Evolutionary conservation across 2,797 vertebrate species (phyloP).

Genomic region (Lutjanus campechanus): DNA sequence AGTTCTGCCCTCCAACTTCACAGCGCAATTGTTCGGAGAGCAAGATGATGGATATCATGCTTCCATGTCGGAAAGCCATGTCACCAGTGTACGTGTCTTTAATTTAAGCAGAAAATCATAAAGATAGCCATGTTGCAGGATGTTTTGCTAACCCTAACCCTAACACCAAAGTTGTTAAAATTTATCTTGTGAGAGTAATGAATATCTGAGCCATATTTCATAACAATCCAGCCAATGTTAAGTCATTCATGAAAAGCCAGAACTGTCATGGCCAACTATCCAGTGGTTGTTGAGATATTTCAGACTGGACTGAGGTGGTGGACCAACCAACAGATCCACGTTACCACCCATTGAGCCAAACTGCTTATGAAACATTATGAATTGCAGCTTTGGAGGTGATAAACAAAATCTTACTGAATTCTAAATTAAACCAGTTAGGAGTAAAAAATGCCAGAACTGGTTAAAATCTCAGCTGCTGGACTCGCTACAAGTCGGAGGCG

Average conservation of each 20-base stretch:
- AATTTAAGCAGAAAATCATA: too few relatives aligned
- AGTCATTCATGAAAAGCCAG: background rate
- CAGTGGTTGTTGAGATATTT: background rate
- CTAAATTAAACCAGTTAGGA: slow-evolving; percentile 8
- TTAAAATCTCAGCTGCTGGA: slow-evolving; percentile 22
- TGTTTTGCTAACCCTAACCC: too few relatives aligned
- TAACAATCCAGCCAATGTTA: background rate
- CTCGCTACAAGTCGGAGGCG: slow-evolving; percentile 16
- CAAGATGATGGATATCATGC: too few relatives aligned
- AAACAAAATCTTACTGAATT: background rate
- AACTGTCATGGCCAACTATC: background rate
- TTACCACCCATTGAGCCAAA: background rate
- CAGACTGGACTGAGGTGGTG: background rate
- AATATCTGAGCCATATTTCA: background rate
- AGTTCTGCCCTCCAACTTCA: too few relatives aligned
- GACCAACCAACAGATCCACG: background rate
- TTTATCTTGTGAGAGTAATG: background rate
- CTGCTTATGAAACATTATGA: background rate
- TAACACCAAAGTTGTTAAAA: background rate
- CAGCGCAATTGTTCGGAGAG: too few relatives aligned
- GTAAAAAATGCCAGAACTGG: background rate
- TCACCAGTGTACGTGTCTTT: too few relatives aligned
- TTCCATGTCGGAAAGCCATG: too few relatives aligned
- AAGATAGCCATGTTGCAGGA: too few relatives aligned
- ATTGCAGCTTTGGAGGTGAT: background rate